Evolutionary conservation across 2,797 vertebrate species (phyloP).

Genomic region (Diglossa cyanea): DNA sequence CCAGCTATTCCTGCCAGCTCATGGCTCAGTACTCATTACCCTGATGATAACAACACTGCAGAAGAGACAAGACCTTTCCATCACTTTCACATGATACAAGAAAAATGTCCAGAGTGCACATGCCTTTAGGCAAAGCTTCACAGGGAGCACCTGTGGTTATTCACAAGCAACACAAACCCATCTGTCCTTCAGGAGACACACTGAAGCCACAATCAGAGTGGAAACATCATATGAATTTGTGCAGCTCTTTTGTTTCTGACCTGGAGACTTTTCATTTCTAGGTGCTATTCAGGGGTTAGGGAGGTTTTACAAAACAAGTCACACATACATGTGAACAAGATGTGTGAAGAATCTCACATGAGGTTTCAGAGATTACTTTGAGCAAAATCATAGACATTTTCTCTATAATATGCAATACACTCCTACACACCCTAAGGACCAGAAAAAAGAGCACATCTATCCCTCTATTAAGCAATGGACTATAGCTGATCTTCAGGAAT

Average conservation of each 20-base stretch:
- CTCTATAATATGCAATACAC: not conserved
- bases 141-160: fast-evolving
- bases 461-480: not conserved
- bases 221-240: not conserved
- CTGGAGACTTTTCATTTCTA: not conserved
- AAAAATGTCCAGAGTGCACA: fast-evolving
- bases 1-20: not conserved
- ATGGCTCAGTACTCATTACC: not conserved
- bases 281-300: not conserved
- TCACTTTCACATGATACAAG: not conserved
- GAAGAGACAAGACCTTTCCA: not conserved
- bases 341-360: not conserved
- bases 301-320: not conserved
- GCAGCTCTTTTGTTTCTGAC: not conserved
- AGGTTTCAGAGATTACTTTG: not conserved
- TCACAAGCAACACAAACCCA: not conserved
- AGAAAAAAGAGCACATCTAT: not conserved
- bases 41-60: not conserved
- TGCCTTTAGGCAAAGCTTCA: not conserved
- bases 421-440: fast-evolving
- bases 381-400: not conserved
- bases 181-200: not conserved
- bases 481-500: not conserved
- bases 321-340: not conserved
- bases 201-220: not conserved